Evolutionary conservation across 2,888 invertebrate species (phyloP).

Genomic region (Napeogenes inachia): DNA sequence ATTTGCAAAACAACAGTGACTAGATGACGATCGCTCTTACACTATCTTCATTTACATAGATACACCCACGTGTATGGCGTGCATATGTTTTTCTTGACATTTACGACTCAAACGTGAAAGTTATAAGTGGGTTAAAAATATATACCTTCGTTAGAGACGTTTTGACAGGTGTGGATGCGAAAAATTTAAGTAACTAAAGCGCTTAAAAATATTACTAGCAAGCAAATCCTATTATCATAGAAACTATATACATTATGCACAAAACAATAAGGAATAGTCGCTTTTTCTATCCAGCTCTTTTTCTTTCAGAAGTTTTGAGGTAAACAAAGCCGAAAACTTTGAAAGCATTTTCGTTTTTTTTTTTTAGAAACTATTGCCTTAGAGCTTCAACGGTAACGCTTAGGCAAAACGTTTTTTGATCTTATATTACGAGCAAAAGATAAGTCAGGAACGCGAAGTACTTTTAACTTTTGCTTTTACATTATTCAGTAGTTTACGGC

Average conservation of each 20-base stretch:
- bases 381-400: conserved; percentile 14
- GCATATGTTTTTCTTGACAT: conserved; percentile 21
- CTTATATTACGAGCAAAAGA: neutral
- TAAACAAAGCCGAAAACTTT: neutral
- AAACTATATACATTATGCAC: neutral
- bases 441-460: neutral
- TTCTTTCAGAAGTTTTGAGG: neutral
- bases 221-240: neutral
- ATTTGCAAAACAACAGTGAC: conserved; percentile 25
- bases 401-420: conserved; percentile 21
- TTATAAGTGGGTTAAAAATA: conserved; percentile 28
- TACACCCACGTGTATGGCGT: conserved; percentile 25
- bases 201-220: conserved; percentile 12
- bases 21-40: conserved; percentile 24
- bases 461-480: neutral
- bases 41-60: conserved; percentile 25
- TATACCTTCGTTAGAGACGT: conserved; percentile 19
- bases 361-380: conserved; percentile 12
- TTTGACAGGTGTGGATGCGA: conserved; percentile 22
- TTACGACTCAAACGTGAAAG: conserved; percentile 25
- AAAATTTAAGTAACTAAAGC: conserved; percentile 15
- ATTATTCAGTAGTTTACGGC: conserved; percentile 5
- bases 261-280: neutral
- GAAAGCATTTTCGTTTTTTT: conserved; percentile 6
- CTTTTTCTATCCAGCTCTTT: neutral